Evolutionary conservation across 1,140 invertebrate genomes (phyloP).

Genomic region (Scaptomyza montana): DNA sequence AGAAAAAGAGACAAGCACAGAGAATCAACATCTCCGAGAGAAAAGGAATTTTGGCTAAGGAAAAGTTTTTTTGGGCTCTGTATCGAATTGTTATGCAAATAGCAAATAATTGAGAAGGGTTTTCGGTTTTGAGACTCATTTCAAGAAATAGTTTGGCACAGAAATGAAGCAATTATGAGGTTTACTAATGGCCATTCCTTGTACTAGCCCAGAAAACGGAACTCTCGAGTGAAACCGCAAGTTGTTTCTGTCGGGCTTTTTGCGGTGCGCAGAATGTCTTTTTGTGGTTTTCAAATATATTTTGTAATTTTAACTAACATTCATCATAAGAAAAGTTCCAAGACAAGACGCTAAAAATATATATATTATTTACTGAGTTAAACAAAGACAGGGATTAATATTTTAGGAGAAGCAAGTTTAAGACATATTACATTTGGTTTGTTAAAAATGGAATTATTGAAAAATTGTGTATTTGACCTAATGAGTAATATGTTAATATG

Average conservation of each 20-base stretch:
- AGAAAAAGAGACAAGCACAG: background rate
- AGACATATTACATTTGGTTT: too few relatives aligned
- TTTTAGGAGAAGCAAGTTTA: too few relatives aligned
- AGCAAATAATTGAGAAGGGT: slow-evolving; percentile 35
- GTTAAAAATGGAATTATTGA: too few relatives aligned
- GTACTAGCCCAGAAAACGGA: background rate
- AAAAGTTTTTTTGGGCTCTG: slow-evolving; percentile 5
- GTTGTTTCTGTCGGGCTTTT: slow-evolving; percentile 25
- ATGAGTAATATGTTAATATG: too few relatives aligned
- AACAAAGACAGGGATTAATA: too few relatives aligned
- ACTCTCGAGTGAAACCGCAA: slow-evolving; percentile 51
- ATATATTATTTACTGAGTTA: too few relatives aligned
- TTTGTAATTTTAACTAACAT: slow-evolving; percentile 67
- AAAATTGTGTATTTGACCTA: too few relatives aligned
- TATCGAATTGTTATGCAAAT: slow-evolving; percentile 43
- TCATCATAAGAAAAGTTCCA: slow-evolving; percentile 50
- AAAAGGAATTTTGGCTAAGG: background rate
- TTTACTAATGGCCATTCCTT: slow-evolving; percentile 74
- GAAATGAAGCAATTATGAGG: slow-evolving; percentile 81
- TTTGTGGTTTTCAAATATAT: slow-evolving; percentile 34
- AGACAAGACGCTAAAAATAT: background rate
- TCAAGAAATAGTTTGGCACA: slow-evolving; percentile 62
- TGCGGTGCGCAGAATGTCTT: background rate
- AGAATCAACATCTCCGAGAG: background rate
- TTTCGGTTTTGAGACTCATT: slow-evolving; percentile 33